Evolutionary conservation across 2,797 vertebrate species (phyloP).

Genomic region (Somateria mollissima): DNA sequence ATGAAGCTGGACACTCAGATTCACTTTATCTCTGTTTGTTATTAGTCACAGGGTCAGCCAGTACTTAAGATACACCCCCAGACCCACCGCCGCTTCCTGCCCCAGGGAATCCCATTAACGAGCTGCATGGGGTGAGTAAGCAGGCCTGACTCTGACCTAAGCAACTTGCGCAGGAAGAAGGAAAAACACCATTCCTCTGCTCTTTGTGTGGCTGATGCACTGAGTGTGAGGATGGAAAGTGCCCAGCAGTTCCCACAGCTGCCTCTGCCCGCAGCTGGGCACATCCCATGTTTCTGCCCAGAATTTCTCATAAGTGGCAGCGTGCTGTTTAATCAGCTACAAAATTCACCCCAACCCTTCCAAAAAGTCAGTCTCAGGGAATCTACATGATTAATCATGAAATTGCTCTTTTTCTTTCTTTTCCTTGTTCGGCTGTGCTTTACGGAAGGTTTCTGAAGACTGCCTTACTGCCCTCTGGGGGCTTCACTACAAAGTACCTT

Average conservation of each 20-base stretch:
- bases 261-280: neutral
- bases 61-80: neutral
- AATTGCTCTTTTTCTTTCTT: neutral
- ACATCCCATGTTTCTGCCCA: neutral
- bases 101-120: neutral
- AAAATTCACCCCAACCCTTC: neutral
- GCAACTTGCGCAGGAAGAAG: neutral
- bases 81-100: neutral
- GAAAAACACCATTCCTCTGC: neutral
- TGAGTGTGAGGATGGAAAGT: neutral
- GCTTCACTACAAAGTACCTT: neutral
- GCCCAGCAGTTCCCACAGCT: neutral
- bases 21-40: neutral
- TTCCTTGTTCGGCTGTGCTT: neutral
- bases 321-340: fast-evolving
- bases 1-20: neutral
- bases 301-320: neutral
- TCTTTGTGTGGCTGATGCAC: neutral
- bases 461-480: neutral
- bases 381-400: neutral
- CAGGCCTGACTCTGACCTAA: neutral
- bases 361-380: neutral
- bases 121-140: neutral
- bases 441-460: neutral
- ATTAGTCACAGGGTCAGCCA: neutral